These are phyloP conservation scores for Achroia grisella DNA, from an alignment of 1,140 invertebrate genomes.

Conservation along the genomic window DNA sequence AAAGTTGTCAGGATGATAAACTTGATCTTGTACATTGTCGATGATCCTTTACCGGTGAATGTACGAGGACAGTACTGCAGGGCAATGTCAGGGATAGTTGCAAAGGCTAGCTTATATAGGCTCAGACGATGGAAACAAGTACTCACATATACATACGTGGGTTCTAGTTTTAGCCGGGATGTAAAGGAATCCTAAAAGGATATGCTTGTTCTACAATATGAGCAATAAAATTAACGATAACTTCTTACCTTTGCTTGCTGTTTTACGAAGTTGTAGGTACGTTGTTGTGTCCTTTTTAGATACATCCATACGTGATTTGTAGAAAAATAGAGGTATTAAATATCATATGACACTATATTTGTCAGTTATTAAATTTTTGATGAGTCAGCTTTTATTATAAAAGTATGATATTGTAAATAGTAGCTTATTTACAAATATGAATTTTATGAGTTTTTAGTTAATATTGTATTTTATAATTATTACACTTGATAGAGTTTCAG, in stretches of 20 bases:
- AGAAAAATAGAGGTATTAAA: constrained; percentile 4
- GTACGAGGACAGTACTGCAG: constrained; percentile 16
- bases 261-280: too few relatives aligned
- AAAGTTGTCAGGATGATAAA: constrained; percentile 24
- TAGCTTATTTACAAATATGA: constrained; percentile 14
- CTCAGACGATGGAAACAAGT: constrained; percentile 39
- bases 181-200: constrained; percentile 55
- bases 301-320: constrained; percentile 2
- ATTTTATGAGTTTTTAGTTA: constrained; percentile 12
- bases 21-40: constrained; percentile 38
- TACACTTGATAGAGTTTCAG: too few relatives aligned
- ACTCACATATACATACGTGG: constrained; percentile 45
- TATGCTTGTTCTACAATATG: constrained; percentile 26
- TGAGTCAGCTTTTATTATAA: too few relatives aligned
- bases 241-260: too few relatives aligned
- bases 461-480: too few relatives aligned
- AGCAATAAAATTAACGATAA: not conserved
- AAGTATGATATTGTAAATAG: too few relatives aligned
- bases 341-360: too few relatives aligned
- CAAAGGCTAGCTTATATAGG: constrained; percentile 63
- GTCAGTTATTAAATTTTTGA: too few relatives aligned
- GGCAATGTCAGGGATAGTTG: constrained; percentile 62
- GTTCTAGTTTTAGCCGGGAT: constrained; percentile 45
- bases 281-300: too few relatives aligned
- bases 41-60: constrained; percentile 12